phyloP scores from a whole-genome alignment of 2,888 invertebrate species.

The Deilephila porcellus region DNA sequence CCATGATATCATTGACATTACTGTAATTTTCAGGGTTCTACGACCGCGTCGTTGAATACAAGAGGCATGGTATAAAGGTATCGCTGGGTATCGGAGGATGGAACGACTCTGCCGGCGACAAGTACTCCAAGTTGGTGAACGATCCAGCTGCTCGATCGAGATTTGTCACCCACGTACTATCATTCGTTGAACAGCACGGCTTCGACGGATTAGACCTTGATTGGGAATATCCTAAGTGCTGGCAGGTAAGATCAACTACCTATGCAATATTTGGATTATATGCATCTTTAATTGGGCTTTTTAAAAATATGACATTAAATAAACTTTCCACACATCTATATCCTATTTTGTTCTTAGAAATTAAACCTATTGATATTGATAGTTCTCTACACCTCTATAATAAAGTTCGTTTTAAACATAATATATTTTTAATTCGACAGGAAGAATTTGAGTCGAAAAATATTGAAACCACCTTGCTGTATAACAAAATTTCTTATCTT shows the following conservation, averaged over 20 bases:
- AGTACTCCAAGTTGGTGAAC: slow-evolving; percentile 94
- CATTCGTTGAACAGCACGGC: slow-evolving; percentile 91
- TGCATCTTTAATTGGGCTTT: neutral
- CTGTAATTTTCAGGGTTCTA: slow-evolving; percentile 88
- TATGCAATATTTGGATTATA: neutral
- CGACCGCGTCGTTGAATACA: slow-evolving; percentile 91
- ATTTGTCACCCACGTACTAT: slow-evolving; percentile 90
- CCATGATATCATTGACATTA: neutral
- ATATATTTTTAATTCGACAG: too few relatives aligned
- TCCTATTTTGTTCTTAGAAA: too few relatives aligned
- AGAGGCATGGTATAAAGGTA: slow-evolving; percentile 92
- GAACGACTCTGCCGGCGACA: slow-evolving; percentile 96
- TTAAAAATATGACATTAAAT: too few relatives aligned
- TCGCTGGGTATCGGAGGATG: slow-evolving; percentile 96
- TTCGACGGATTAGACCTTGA: slow-evolving; percentile 98
- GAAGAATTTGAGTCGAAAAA: neutral
- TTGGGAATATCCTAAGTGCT: slow-evolving; percentile 97
- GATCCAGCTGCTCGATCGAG: slow-evolving; percentile 88
- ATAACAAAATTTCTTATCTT: neutral
- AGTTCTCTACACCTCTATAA: too few relatives aligned
- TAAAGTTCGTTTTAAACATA: too few relatives aligned
- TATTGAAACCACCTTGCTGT: too few relatives aligned
- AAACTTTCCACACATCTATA: too few relatives aligned
- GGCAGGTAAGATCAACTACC: slow-evolving; percentile 85
- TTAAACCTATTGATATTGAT: too few relatives aligned